phyloP scores from a whole-genome alignment of 92 coral and sea anemone species.

The Paramuricea clavata region DNA sequence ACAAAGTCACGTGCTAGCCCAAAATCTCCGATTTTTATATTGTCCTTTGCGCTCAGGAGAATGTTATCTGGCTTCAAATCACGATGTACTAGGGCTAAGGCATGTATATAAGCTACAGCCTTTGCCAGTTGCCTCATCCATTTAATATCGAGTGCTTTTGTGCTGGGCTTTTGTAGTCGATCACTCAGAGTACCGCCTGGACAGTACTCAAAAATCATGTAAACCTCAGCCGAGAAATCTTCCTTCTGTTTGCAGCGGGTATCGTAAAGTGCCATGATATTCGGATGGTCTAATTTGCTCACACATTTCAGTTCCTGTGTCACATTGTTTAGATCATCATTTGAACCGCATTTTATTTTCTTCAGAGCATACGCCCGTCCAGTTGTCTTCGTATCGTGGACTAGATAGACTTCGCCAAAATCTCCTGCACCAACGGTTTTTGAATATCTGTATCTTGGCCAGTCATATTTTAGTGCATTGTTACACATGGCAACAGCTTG shows the following conservation, averaged over 20 bases:
- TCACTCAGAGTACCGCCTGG: not conserved
- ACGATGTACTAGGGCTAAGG: slow-evolving; percentile 64
- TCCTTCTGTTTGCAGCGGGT: slow-evolving; percentile 30
- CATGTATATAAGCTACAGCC: slow-evolving; percentile 48
- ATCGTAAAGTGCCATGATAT: slow-evolving; percentile 12
- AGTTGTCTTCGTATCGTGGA: slow-evolving; percentile 18
- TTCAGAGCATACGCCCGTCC: slow-evolving; percentile 67
- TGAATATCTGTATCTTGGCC: not conserved
- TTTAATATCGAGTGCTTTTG: not conserved
- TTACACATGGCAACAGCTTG: not conserved
- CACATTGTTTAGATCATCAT: slow-evolving; percentile 50
- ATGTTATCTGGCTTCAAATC: slow-evolving; percentile 84
- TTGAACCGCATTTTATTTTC: slow-evolving; percentile 44
- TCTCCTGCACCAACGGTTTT: slow-evolving; percentile 70
- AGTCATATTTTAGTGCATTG: not conserved
- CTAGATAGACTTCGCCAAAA: slow-evolving; percentile 74
- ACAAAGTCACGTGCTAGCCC: slow-evolving; percentile 75
- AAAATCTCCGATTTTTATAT: slow-evolving; percentile 80
- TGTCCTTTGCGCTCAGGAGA: slow-evolving; percentile 63
- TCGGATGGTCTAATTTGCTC: slow-evolving; percentile 56
- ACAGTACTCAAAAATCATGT: slow-evolving; percentile 33
- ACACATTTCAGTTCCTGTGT: slow-evolving; percentile 53
- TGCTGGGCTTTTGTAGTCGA: not conserved
- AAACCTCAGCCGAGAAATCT: slow-evolving; percentile 56
- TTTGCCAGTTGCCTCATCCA: not conserved